Evolutionary conservation across 64 coral and sea anemone species (phyloP), one percentile per base, ranked within the genome.

Genomic region (Pachyseris speciosa): DNA sequence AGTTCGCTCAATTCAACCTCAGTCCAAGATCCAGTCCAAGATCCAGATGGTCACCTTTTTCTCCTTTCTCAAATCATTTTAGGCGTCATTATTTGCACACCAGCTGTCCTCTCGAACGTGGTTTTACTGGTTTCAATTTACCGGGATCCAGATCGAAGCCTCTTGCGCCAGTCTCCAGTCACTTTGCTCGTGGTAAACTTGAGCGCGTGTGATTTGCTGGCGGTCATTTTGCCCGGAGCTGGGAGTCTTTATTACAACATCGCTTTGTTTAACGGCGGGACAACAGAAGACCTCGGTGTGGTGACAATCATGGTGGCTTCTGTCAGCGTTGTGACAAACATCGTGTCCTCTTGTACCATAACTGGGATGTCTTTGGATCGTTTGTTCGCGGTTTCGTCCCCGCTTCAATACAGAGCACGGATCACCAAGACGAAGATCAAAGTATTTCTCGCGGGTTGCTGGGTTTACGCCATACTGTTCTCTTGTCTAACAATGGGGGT

Each of bases 311-410:
- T 51, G 5, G 17, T 76, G 13, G 17, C 12, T 1, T 4, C 13
- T 30, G 2, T 45, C 39, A 44, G 25, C 10, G 44, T 76, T 76
- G 43, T 33, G 2, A 29, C 28, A 50, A 50, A 50, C 16, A 51
- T 76, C 42, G 73, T 51, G 42, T 76, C 73, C 2, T 49, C 44
- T 50, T 48, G 73, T 17, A 76, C 73, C 9, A 76, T 76, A 12
- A 4, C 73, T 30, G 73, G 25, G 27, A 76, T 76, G 73, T 76
- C 73, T 76, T 49, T 76, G 7, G 73, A 76, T 15, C 73, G 73
- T 51, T 51, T 50, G 3, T 50, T 49, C 11, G 42, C 42, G 12
- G 42, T 76, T 22, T 76, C 73, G 4, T 51, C 26, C 24, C 73
- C 73, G 2, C 24, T 51, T 31, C 73, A 47, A 12, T 50, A 76